These are phyloP conservation scores for Taxidea taxus DNA, from an alignment of 2,113 vertebrate species.

Conservation along the genomic window DNA sequence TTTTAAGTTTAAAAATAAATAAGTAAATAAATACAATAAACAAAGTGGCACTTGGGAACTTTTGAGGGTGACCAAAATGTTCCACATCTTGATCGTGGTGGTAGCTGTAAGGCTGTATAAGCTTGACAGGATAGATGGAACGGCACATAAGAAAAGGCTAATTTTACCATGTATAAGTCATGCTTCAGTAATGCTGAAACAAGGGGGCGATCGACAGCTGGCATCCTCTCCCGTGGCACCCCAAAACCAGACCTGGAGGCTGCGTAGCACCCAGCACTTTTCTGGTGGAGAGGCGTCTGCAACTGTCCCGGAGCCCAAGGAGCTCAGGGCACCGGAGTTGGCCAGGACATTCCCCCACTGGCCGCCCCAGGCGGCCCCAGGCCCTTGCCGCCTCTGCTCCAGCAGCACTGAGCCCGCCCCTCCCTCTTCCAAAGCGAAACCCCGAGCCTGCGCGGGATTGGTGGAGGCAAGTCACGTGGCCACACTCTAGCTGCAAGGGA, in stretches of 20 bases:
- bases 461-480: neutral
- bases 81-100: neutral
- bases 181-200: neutral
- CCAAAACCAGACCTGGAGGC: neutral
- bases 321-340: neutral
- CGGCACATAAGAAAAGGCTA: neutral
- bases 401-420: neutral
- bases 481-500: neutral
- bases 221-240: neutral
- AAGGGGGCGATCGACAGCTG: neutral
- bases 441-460: neutral
- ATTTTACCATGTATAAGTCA: neutral
- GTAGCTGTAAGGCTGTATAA: too few species aligned
- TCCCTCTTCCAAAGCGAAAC: neutral
- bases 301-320: neutral
- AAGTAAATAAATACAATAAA: neutral
- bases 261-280: neutral
- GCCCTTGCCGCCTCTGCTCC: neutral
- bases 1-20: neutral
- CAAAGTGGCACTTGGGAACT: neutral
- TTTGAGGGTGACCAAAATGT: neutral
- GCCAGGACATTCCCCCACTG: fast-evolving
- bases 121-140: neutral
- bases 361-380: too few species aligned
- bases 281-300: neutral